These are phyloP conservation scores for Miltochrista miniata DNA, from an alignment of 2,888 invertebrate genomes.

Conservation along the genomic window DNA sequence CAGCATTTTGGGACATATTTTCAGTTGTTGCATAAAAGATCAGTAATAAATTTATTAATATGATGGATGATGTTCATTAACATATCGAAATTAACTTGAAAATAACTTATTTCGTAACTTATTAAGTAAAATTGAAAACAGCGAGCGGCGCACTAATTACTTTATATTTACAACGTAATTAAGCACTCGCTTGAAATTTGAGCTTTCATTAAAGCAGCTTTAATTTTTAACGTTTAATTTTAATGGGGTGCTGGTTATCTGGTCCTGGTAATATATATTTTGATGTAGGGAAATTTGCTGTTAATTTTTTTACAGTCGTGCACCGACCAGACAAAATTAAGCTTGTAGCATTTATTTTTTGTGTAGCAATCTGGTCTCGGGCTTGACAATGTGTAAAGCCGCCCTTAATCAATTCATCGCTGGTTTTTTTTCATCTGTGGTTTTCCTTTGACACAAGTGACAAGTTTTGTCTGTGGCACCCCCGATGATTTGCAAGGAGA, in stretches of 20 bases:
- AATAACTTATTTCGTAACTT: slow-evolving; percentile 11
- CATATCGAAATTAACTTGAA: no score
- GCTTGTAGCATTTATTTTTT: no score
- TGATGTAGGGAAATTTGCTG: slow-evolving; percentile 3
- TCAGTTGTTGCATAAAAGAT: no score
- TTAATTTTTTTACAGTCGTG: background rate
- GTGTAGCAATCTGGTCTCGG: no score
- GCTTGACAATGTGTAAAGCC: no score
- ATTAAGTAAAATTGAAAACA: slow-evolving; percentile 25
- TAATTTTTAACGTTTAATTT: slow-evolving; percentile 40
- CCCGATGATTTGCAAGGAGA: no score
- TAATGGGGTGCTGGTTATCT: slow-evolving; percentile 17
- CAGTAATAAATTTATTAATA: background rate
- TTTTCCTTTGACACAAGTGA: no score
- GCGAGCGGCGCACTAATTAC: slow-evolving; percentile 34
- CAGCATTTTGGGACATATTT: no score
- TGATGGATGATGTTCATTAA: no score
- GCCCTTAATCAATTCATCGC: no score
- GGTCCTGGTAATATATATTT: slow-evolving; percentile 12
- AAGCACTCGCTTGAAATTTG: slow-evolving; percentile 38
- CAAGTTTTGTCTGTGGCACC: no score
- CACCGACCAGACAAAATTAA: background rate
- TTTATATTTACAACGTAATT: slow-evolving; percentile 38
- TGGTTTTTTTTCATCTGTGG: no score
- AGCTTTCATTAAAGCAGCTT: slow-evolving; percentile 37